Conservation (phyloP, 2,113 vertebrate genomes). For the Grammomys dolichurus region DNA sequence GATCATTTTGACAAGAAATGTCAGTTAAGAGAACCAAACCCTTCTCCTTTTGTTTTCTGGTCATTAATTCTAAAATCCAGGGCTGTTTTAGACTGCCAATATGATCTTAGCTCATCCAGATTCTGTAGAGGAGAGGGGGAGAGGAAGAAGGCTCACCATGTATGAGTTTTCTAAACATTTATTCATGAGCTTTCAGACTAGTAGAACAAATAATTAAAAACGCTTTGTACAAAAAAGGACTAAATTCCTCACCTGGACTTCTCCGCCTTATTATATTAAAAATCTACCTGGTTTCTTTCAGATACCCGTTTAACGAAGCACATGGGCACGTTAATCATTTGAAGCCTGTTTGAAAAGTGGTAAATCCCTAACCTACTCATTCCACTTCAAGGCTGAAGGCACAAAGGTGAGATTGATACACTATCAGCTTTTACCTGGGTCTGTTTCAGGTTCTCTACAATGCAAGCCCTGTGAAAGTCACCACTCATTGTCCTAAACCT, state of each 20-base stretch:
- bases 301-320: background rate
- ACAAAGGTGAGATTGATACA: background rate
- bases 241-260: background rate
- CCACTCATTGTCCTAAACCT: background rate
- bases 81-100: constrained; percentile 82
- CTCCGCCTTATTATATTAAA: background rate
- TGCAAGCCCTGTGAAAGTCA: background rate
- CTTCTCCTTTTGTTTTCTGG: constrained; percentile 85
- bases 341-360: background rate
- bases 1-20: constrained; percentile 81
- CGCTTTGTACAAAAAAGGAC: background rate
- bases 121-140: constrained; percentile 73
- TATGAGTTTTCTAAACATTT: constrained; percentile 82
- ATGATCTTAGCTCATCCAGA: constrained; percentile 78
- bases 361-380: background rate
- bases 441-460: background rate
- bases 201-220: constrained; percentile 79
- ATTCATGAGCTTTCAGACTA: constrained; percentile 86
- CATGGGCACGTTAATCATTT: background rate
- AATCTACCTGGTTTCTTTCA: background rate
- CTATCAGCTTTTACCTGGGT: background rate
- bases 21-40: constrained; percentile 78
- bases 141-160: background rate
- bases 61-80: constrained; percentile 79
- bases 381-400: background rate